These are phyloP conservation scores for Monopis laevigella DNA, from an alignment of 2,888 invertebrate genomes.

Conservation along the genomic window DNA sequence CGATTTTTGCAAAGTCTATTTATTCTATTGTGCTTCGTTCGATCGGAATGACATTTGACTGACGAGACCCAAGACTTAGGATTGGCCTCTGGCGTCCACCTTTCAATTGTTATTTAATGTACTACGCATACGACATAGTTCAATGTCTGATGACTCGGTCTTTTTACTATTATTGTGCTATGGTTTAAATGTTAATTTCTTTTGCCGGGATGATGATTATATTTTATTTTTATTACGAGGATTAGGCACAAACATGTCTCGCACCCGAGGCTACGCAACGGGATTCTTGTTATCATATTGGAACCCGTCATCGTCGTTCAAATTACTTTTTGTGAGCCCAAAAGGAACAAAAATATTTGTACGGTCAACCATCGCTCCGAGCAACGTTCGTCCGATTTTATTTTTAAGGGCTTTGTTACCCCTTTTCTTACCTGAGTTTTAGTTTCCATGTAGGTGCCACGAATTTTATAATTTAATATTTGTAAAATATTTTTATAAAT, in stretches of 20 bases:
- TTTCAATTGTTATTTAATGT: too few species aligned
- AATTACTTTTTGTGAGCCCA: slow-evolving; percentile 51
- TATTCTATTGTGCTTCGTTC: slow-evolving; percentile 52
- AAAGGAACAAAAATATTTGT: slow-evolving; percentile 38
- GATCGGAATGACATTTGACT: slow-evolving; percentile 55
- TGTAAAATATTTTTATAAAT: not conserved
- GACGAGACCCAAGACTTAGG: slow-evolving; percentile 24
- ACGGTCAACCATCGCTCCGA: slow-evolving; percentile 41
- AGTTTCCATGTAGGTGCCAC: slow-evolving; percentile 25
- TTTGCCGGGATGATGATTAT: not conserved
- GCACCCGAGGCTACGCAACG: slow-evolving; percentile 56
- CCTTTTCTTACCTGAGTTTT: slow-evolving; percentile 52
- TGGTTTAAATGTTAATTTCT: too few species aligned
- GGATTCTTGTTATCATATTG: slow-evolving; percentile 62
- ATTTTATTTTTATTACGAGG: slow-evolving; percentile 7
- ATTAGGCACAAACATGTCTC: slow-evolving; percentile 22
- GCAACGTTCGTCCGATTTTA: slow-evolving; percentile 43
- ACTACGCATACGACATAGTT: too few species aligned
- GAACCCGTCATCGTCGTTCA: slow-evolving; percentile 49
- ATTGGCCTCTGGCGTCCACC: slow-evolving; percentile 6
- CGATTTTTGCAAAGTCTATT: slow-evolving; percentile 61
- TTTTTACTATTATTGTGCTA: too few species aligned
- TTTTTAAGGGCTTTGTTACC: slow-evolving; percentile 37
- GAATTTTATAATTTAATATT: slow-evolving; percentile 3
- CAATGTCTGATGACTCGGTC: too few species aligned